A percentile compares a stretch with the other conserved stretches of the same genome.
These are phyloP conservation scores for Isurus oxyrinchus DNA, from an alignment of 2,113 vertebrate species.

Conservation along the genomic window DNA sequence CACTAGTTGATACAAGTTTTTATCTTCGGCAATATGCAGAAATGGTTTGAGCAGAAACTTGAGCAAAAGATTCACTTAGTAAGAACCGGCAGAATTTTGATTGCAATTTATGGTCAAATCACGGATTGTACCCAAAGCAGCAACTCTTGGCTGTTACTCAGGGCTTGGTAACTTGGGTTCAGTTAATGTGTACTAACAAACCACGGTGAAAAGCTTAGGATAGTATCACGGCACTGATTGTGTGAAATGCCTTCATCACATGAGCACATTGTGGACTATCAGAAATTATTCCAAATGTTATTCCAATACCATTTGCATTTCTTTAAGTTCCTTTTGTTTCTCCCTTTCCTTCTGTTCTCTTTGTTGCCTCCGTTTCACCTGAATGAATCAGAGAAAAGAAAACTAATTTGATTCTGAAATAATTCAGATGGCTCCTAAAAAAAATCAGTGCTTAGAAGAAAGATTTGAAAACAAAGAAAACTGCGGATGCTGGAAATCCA, in stretches of 20 bases:
- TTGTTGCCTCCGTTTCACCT: conserved; percentile 47
- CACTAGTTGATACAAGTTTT: too few species aligned
- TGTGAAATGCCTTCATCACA: neutral
- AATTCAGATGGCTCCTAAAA: neutral
- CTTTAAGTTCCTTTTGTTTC: conserved; percentile 50
- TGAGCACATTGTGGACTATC: neutral
- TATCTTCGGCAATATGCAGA: too few species aligned
- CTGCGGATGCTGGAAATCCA: too few species aligned
- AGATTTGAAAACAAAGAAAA: too few species aligned
- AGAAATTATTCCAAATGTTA: neutral
- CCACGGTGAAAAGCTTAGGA: neutral
- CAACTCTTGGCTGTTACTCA: neutral
- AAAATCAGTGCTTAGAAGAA: neutral
- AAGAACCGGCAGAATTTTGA: neutral
- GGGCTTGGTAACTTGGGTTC: neutral
- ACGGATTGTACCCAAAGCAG: neutral
- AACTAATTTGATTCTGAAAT: neutral
- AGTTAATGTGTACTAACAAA: neutral
- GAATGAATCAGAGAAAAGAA: neutral
- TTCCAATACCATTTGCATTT: conserved; percentile 49
- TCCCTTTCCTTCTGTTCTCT: conserved; percentile 49
- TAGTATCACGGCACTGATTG: neutral
- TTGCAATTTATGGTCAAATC: neutral
- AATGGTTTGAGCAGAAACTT: neutral
- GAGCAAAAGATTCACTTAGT: neutral